Percentiles rank a stretch among this genome's conserved stretches.
Evolutionary conservation across 2,113 vertebrate species (phyloP).

Genomic region (Thermophis baileyi): DNA sequence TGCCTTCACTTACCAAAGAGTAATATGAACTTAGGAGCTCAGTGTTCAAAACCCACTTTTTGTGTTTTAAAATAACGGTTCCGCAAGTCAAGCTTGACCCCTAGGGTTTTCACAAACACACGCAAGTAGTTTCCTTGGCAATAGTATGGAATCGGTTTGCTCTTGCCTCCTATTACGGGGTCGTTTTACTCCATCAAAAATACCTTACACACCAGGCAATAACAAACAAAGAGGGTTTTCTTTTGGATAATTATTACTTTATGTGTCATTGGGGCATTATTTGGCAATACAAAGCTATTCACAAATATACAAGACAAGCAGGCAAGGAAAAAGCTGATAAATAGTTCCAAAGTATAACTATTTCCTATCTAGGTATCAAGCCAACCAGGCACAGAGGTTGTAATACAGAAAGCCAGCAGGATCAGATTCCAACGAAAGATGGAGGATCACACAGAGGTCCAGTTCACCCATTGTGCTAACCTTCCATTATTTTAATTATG

Average conservation of each 20-base stretch:
- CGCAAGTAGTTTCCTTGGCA: neutral
- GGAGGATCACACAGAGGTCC: neutral
- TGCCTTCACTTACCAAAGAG: neutral
- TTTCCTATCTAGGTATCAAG: neutral
- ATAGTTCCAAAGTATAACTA: neutral
- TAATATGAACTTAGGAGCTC: neutral
- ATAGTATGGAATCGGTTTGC: neutral
- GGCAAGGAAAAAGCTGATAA: neutral
- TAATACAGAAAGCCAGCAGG: neutral
- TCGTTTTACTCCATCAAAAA: neutral
- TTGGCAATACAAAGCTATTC: neutral
- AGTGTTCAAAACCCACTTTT: neutral
- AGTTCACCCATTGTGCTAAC: neutral
- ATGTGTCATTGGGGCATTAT: neutral
- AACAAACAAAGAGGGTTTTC: neutral
- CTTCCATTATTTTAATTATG: neutral
- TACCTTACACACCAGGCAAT: neutral
- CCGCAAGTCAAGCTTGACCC: neutral
- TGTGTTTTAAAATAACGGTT: neutral
- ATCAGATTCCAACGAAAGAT: neutral
- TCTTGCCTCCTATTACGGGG: neutral
- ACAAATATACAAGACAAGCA: neutral
- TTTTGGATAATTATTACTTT: slow-evolving; percentile 4
- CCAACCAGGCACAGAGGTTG: neutral
- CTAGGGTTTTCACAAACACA: neutral